Evolutionary conservation across 2,797 vertebrate species (phyloP), one percentile per base, ranked within the genome.

Genomic region (Cyclopterus lumpus): DNA sequence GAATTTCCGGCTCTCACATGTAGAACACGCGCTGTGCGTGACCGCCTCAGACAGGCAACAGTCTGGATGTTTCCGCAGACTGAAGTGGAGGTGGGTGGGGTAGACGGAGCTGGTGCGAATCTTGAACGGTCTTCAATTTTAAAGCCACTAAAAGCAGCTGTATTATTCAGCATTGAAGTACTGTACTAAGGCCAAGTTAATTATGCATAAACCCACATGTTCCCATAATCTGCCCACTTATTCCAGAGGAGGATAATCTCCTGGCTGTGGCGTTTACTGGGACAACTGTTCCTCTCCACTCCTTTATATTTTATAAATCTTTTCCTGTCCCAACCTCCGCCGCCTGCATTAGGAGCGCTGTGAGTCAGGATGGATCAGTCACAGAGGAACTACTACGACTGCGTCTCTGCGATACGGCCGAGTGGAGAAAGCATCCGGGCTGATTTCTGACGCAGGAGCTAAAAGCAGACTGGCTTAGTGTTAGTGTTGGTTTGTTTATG

Each of bases 221-320:
- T 94, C 81, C 82, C 82, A 92, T 94, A 93, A 94, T 94, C 89
- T 90, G 81, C 82, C 93, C 93, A 92, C 93, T 95, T 94, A 92
- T 86, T 88, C 85, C n/a, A 80, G 78, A 79, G 79, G 71, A 85
- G 85, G 76, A 89, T 86, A 89, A 77, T 87, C 87, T 92, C 84
- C 69, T 75, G 82, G 86, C 78, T 63, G 82, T 78, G 85, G 85
- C 85, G 65, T 92, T 92, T 90, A 92, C 89, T 49, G 86, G 90
- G 91, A 92, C 82, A 93, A 93, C 90, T 84, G 79, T 86, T 90
- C 88, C 83, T 70, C 86, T 84, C 63, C 81, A 26, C 48, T 88
- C 83, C 48, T 94, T 89, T 93, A 95, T 95, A 93, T 95, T 95
- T 95, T 85, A 95, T 95, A 89, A 90, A 86, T 89, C 86, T 89